Base-by-base conservation (phyloP, 2,797 vertebrate genomes). In the Platyrinchus mystaceus region DNA sequence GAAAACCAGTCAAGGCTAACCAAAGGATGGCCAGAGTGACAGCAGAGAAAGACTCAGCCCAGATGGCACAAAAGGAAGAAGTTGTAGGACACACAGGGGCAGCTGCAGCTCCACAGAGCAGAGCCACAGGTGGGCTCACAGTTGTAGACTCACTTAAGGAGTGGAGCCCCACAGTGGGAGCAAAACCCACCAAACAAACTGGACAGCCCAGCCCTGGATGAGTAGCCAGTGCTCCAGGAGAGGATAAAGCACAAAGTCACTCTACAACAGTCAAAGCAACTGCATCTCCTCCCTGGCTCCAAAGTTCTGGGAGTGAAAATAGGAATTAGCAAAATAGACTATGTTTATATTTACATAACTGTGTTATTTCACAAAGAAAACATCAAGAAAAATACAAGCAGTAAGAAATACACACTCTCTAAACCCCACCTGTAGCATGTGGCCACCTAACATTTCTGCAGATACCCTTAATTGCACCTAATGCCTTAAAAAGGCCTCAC, bases 131-230 rank as follows among this genome's bases (percentile, higher is more conserved):
- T 0, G 1, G 43, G 47, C 20, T 47, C 16, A 49, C 4, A 39
- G 58, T 34, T 55, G 20, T 18, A 56, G 69, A 55, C 37, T 63
- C 24, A 7, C 14, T 9, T 1, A 4, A n/a, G 1, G 21, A 59
- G 15, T 2, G 21, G 6, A 60, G 75, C 24, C 7, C 32, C 1
- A 2, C 1, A 0, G 21, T 2, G 34, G 47, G n/a, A 79, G n/a
- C 19, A 14, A 68, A 23, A 41, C 10, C 52, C 67, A 23, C 7
- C 0, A 0, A 47, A 10, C 41, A 56, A 81, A 68, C 9, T 3
- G 24, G 50, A 13, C 21, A 34, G 37, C 27, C 53, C 74, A 59
- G 64, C 27, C 46, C 34, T 1, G 1, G 34, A 66, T 67, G 27
- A 27, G 67, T 15, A 27, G 37, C 53, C 4, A 2, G 5, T 6